These are phyloP conservation scores for Scaeva pyrastri DNA, from an alignment of 2,888 invertebrate genomes.

Conservation along the genomic window DNA sequence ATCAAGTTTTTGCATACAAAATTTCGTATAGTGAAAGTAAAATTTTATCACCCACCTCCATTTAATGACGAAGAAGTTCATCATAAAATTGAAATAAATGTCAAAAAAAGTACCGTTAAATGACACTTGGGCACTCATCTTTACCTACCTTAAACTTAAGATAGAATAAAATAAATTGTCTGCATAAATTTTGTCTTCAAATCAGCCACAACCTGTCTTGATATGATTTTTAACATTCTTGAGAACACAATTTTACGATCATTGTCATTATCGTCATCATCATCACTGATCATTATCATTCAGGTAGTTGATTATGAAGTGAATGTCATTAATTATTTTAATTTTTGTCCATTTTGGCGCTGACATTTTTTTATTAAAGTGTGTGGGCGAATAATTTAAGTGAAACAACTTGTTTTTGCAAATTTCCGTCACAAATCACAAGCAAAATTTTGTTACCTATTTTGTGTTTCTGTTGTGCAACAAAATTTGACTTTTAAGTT, in stretches of 20 bases:
- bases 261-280: no score
- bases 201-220: background rate
- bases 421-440: constrained; percentile 42
- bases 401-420: constrained; percentile 54
- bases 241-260: constrained; percentile 32
- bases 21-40: background rate
- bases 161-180: background rate
- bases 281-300: constrained; percentile 30
- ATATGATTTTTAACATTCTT: constrained; percentile 17
- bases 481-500: constrained; percentile 29
- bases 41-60: background rate
- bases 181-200: constrained; percentile 10
- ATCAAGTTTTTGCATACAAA: background rate
- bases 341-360: constrained; percentile 46
- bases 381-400: constrained; percentile 63
- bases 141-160: background rate
- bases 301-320: constrained; percentile 27
- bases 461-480: constrained; percentile 54
- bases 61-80: background rate
- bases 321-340: background rate
- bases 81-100: constrained; percentile 13
- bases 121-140: background rate
- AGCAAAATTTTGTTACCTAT: background rate
- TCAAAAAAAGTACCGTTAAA: background rate
- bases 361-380: no score